Evolutionary conservation across 2,888 invertebrate species (phyloP).

Genomic region (Caradrina kadenii): DNA sequence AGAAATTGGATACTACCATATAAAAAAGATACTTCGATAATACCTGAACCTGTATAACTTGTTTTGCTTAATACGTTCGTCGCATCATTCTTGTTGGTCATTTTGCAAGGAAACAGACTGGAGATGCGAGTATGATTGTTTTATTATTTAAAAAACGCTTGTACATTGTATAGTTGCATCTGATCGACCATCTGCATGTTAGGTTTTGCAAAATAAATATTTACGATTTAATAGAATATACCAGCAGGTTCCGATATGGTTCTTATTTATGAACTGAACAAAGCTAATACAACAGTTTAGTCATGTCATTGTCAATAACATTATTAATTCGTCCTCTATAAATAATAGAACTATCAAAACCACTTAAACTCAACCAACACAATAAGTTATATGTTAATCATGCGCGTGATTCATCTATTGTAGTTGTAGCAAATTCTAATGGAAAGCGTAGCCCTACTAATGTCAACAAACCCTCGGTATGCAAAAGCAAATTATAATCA

Average conservation of each 20-base stretch:
- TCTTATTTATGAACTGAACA: conserved; percentile 43
- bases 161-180: conserved; percentile 38
- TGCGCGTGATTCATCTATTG: conserved; percentile 60
- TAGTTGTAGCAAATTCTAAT: conserved; percentile 31
- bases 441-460: conserved; percentile 53
- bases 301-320: conserved; percentile 55
- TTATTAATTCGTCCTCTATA: conserved; percentile 58
- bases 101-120: conserved; percentile 64
- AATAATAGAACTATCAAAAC: conserved; percentile 53
- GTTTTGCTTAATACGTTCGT: conserved; percentile 73
- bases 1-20: conserved; percentile 80
- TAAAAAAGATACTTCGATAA: conserved; percentile 77
- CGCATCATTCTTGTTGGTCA: conserved; percentile 68
- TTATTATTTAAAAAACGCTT: conserved; percentile 48
- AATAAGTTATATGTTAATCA: conserved; percentile 62
- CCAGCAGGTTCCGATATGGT: conserved; percentile 9
- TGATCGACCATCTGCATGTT: conserved; percentile 31
- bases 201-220: conserved; percentile 16
- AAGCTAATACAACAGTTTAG: conserved; percentile 52
- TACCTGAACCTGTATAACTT: conserved; percentile 78
- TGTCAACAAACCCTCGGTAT: conserved; percentile 65
- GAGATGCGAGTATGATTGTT: conserved; percentile 60
- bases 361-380: conserved; percentile 55
- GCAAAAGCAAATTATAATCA: conserved; percentile 59
- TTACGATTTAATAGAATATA: background rate